phyloP scores from a whole-genome alignment of 2,113 vertebrate genomes.

The Columba livia region DNA sequence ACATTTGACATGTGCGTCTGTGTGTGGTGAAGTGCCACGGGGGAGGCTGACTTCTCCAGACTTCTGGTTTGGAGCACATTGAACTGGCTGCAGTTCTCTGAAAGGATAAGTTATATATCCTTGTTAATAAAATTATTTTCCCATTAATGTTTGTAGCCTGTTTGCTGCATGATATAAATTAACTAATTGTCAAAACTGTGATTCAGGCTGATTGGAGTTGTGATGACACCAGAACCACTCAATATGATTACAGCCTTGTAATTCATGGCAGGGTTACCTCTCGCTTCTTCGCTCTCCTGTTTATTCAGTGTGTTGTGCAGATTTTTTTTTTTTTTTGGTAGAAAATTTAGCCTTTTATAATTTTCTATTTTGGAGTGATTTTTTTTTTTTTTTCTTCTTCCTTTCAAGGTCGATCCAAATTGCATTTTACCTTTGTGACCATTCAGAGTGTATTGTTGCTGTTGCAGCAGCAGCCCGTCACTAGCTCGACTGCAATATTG shows the following conservation, averaged over 20 bases:
- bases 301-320: not conserved
- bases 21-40: not conserved
- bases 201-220: not conserved
- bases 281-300: constrained; percentile 20
- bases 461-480: constrained; percentile 54
- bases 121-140: constrained; percentile 36
- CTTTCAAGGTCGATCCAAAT: constrained; percentile 86
- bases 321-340: not conserved
- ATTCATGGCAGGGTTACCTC: constrained; percentile 36
- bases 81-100: not conserved
- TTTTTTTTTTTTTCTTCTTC: not conserved
- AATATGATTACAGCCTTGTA: constrained; percentile 39
- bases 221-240: constrained; percentile 50
- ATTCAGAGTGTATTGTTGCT: constrained; percentile 76
- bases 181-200: constrained; percentile 48
- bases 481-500: constrained; percentile 55
- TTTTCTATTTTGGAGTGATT: not conserved
- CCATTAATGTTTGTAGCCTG: not conserved
- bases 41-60: not conserved
- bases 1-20: not conserved
- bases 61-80: constrained; percentile 16
- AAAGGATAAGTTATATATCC: constrained; percentile 30
- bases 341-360: not conserved
- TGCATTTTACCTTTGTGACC: constrained; percentile 83
- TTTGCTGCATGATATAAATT: constrained; percentile 38